Evolutionary conservation across 2,797 vertebrate species (phyloP).

Genomic region (Acomys russatus): DNA sequence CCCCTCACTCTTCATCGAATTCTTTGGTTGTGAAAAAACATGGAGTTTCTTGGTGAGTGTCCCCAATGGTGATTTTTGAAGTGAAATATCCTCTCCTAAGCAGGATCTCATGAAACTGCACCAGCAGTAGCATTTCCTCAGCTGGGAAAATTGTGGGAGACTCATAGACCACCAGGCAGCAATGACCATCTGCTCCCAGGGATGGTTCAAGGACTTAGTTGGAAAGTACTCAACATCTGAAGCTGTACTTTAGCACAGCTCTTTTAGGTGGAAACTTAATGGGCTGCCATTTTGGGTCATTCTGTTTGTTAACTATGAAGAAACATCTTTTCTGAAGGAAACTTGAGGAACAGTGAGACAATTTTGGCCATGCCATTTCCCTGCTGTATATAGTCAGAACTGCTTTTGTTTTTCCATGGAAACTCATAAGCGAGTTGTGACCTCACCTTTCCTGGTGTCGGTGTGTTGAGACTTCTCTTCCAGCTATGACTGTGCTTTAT

Average conservation of each 20-base stretch:
- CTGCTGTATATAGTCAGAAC: background rate
- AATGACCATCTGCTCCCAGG: background rate
- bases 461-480: background rate
- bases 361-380: background rate
- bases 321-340: conserved; percentile 25
- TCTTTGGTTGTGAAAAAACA: background rate
- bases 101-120: background rate
- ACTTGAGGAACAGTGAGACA: background rate
- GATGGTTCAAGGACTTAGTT: background rate
- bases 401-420: conserved; percentile 21
- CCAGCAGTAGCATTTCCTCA: background rate
- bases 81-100: background rate
- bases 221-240: background rate
- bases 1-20: background rate
- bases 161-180: background rate
- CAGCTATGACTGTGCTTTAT: background rate
- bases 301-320: background rate
- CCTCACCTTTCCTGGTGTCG: background rate
- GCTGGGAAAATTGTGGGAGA: background rate
- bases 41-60: background rate
- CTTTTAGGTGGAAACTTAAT: background rate
- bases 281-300: background rate
- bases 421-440: background rate
- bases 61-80: background rate
- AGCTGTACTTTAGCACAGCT: background rate